Conservation (phyloP, 2,888 invertebrate species). For the Anodontia alba region DNA sequence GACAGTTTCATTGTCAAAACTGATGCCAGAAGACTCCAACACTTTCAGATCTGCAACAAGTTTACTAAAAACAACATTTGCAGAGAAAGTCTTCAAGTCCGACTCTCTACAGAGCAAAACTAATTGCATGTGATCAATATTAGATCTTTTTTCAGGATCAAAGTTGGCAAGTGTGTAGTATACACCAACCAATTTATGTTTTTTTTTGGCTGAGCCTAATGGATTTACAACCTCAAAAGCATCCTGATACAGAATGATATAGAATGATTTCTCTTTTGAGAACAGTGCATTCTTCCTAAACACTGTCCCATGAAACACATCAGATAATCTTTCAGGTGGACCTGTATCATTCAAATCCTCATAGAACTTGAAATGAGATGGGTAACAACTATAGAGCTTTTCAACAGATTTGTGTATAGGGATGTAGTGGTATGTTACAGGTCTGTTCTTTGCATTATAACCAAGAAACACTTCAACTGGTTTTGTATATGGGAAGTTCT, state of each 20-base stretch:
- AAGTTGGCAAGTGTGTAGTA: slow-evolving; percentile 44
- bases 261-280: background rate
- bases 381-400: slow-evolving; percentile 16
- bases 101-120: slow-evolving; percentile 42
- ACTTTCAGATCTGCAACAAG: slow-evolving; percentile 30
- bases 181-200: slow-evolving; percentile 46
- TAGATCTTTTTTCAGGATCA: slow-evolving; percentile 25
- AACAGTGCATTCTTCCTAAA: slow-evolving; percentile 27
- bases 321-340: slow-evolving; percentile 5
- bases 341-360: too few species aligned
- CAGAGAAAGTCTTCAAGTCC: slow-evolving; percentile 36
- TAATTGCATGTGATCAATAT: too few species aligned
- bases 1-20: too few species aligned
- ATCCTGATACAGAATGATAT: slow-evolving; percentile 47
- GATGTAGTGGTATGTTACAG: slow-evolving; percentile 31
- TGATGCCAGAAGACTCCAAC: too few species aligned
- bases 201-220: slow-evolving; percentile 48
- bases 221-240: slow-evolving; percentile 58
- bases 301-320: slow-evolving; percentile 28
- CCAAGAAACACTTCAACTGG: too few species aligned
- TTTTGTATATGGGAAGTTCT: too few species aligned
- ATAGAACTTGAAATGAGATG: background rate
- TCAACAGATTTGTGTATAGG: slow-evolving; percentile 25
- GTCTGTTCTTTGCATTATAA: slow-evolving; percentile 1
- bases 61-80: background rate